Percentiles rank a stretch among this genome's conserved stretches.
These are phyloP conservation scores for Romanogobio albipinnatus DNA, from an alignment of 2,113 vertebrate genomes.

Conservation along the genomic window DNA sequence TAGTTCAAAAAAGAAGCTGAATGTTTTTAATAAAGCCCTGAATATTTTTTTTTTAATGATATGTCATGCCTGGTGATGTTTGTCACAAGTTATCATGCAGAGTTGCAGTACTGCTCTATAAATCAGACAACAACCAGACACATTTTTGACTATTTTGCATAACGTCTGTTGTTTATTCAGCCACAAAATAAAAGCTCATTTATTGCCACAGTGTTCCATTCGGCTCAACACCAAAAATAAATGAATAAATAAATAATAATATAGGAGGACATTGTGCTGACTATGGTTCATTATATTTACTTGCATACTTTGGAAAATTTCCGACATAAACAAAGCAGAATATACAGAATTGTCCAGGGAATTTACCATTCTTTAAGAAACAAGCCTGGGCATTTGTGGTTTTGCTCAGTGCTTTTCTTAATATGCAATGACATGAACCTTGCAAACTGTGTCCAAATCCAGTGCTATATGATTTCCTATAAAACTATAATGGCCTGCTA, in stretches of 20 bases:
- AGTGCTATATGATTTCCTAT: not conserved
- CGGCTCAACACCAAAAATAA: not conserved
- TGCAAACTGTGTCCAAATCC: not conserved
- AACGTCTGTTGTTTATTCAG: not conserved
- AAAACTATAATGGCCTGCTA: not conserved
- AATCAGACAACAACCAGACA: not conserved
- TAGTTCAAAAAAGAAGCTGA: no score
- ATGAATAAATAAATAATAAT: not conserved
- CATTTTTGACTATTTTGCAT: not conserved
- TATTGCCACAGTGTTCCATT: not conserved
- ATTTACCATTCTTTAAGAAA: not conserved
- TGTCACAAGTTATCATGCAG: not conserved
- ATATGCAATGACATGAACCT: not conserved
- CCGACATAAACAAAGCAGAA: not conserved
- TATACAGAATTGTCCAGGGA: not conserved
- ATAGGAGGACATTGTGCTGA: not conserved
- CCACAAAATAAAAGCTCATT: not conserved
- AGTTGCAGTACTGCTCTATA: not conserved
- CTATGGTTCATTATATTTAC: not conserved
- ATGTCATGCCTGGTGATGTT: not conserved
- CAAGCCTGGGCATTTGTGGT: not conserved
- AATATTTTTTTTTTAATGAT: no score
- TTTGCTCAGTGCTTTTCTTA: not conserved
- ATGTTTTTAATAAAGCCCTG: no score
- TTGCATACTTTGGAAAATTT: not conserved